These are phyloP conservation scores for Lagorchestes hirsutus DNA, from an alignment of 2,797 vertebrate genomes.

Conservation along the genomic window DNA sequence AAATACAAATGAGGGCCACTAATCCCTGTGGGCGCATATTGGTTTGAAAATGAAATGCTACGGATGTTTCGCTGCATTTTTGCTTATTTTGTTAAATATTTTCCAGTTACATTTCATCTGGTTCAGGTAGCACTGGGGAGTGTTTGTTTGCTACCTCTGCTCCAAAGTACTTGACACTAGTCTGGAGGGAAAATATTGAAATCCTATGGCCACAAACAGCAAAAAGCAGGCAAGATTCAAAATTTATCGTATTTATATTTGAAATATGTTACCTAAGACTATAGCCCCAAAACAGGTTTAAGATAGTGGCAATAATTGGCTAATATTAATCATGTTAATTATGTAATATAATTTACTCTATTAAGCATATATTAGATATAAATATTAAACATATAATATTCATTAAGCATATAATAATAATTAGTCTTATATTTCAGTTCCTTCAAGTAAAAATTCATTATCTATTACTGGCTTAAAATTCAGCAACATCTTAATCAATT, in stretches of 20 bases:
- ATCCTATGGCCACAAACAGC: not conserved
- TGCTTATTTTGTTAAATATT: not conserved
- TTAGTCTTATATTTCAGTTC: slow-evolving; percentile 30
- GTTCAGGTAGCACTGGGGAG: not conserved
- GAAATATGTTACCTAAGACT: not conserved
- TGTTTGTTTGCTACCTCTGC: not conserved
- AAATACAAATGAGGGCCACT: not conserved
- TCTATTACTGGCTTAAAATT: not conserved
- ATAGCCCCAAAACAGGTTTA: not conserved
- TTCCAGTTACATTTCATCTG: not conserved
- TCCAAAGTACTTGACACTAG: not conserved
- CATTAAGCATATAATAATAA: not conserved
- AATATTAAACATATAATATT: not conserved
- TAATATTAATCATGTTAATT: not conserved
- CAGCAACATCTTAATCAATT: not conserved
- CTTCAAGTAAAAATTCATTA: slow-evolving; percentile 22
- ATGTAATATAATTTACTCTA: not conserved
- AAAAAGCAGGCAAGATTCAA: not conserved
- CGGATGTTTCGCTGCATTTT: not conserved
- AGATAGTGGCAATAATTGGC: not conserved
- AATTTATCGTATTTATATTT: slow-evolving; percentile 20
- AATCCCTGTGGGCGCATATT: not conserved
- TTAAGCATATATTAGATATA: not conserved
- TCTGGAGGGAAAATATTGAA: not conserved
- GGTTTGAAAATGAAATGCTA: not conserved